phyloP scores from a whole-genome alignment of 2,888 invertebrate genomes.

The Eurytoma californica region DNA sequence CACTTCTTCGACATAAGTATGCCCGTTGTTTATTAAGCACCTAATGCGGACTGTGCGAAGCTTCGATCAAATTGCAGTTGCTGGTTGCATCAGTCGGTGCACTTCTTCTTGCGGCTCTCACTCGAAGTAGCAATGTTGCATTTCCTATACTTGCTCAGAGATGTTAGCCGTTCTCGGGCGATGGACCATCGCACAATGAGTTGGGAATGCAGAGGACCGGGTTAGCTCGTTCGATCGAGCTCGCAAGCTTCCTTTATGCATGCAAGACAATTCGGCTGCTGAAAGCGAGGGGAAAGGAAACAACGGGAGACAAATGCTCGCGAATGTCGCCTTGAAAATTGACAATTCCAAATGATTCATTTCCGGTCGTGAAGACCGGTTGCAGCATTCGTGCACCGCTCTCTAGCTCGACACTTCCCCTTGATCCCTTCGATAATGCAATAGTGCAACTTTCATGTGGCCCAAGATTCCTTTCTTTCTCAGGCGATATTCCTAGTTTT shows the following conservation, averaged over 20 bases:
- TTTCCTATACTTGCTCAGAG: not conserved
- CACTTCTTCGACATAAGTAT: not conserved
- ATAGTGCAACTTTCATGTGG: too few species aligned
- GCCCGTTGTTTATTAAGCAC: not conserved
- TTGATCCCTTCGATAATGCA: too few species aligned
- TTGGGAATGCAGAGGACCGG: not conserved
- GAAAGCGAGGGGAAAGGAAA: conserved; percentile 37
- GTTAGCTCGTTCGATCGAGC: not conserved
- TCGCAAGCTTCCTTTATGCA: conserved; percentile 46
- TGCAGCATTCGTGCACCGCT: not conserved
- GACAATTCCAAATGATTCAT: conserved; percentile 73
- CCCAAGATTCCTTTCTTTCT: too few species aligned
- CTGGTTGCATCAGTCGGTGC: conserved; percentile 8
- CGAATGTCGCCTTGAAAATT: conserved; percentile 62
- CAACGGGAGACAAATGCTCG: not conserved
- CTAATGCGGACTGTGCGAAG: not conserved
- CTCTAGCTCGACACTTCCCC: not conserved
- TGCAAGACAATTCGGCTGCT: conserved; percentile 25
- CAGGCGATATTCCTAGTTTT: too few species aligned
- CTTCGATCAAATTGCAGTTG: not conserved
- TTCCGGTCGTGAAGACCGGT: conserved; percentile 67
- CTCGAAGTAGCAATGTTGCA: not conserved
- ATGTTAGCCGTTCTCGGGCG: not conserved
- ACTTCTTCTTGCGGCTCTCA: not conserved
- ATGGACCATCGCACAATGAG: not conserved